These are phyloP conservation scores for Conistra vaccinii DNA, from an alignment of 2,888 invertebrate species.

Conservation along the genomic window DNA sequence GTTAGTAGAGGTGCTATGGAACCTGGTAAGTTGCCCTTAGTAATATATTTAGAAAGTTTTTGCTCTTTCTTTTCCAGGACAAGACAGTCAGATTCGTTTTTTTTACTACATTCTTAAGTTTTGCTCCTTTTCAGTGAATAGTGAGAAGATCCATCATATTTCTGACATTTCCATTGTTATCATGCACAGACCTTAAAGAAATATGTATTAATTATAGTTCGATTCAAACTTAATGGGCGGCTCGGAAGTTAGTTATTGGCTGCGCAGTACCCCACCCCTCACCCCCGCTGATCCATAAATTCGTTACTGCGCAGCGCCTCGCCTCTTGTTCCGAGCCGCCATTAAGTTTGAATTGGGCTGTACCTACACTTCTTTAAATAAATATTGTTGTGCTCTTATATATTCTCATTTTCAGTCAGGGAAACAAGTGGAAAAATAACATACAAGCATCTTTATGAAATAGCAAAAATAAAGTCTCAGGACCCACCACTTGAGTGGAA, in stretches of 20 bases:
- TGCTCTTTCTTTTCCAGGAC: background rate
- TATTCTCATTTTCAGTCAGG: constrained; percentile 88
- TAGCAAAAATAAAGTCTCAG: constrained; percentile 98
- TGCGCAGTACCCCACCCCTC: no score
- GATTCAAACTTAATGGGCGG: no score
- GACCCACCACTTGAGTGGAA: constrained; percentile 94
- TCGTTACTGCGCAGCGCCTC: no score
- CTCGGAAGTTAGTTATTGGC: no score
- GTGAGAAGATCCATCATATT: background rate
- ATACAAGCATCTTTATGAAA: constrained; percentile 99
- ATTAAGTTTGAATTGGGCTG: no score
- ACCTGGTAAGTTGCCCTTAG: constrained; percentile 75
- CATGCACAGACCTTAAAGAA: no score
- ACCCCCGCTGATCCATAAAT: no score
- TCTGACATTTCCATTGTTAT: background rate
- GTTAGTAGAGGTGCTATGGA: constrained; percentile 95
- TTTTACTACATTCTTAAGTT: background rate
- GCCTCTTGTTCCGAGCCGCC: no score
- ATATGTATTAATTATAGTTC: no score
- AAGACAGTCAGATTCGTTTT: background rate
- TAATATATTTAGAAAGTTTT: background rate
- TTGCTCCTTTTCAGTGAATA: background rate
- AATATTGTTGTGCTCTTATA: background rate
- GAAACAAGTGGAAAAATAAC: constrained; percentile 97
- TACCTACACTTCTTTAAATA: background rate